Evolutionary conservation across 2,797 vertebrate genomes (phyloP).

Genomic region (Hydrocynus forskahlii): DNA sequence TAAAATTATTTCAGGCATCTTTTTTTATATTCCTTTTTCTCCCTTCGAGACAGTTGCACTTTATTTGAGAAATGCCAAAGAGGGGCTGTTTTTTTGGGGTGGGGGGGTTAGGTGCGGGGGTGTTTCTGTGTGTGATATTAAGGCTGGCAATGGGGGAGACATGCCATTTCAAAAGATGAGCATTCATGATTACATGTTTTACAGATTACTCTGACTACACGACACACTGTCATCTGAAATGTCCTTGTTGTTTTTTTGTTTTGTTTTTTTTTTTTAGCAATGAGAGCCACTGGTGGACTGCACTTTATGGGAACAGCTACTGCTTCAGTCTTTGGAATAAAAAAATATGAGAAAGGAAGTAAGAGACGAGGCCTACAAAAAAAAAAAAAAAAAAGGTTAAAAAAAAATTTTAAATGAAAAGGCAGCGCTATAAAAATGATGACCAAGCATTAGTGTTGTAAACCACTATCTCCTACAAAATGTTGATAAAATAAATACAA

Average conservation of each 20-base stretch:
- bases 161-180: slow-evolving; percentile 64
- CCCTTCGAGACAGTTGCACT: slow-evolving; percentile 15
- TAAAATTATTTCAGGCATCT: slow-evolving; percentile 46
- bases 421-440: slow-evolving; percentile 81
- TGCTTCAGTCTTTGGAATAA: slow-evolving; percentile 84
- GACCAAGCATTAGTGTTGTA: slow-evolving; percentile 85
- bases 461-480: slow-evolving; percentile 86
- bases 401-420: slow-evolving; percentile 58
- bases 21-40: slow-evolving; percentile 21
- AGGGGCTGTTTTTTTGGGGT: slow-evolving; percentile 51
- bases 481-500: slow-evolving; percentile 87
- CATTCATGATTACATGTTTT: slow-evolving; percentile 75
- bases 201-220: slow-evolving; percentile 61
- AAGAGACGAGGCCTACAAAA: slow-evolving; percentile 39
- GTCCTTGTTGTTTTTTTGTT: no score
- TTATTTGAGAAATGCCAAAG: slow-evolving; percentile 46
- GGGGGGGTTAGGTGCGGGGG: slow-evolving; percentile 27
- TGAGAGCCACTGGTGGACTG: slow-evolving; percentile 85
- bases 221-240: slow-evolving; percentile 64
- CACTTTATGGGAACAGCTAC: slow-evolving; percentile 74
- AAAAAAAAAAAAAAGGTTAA: slow-evolving; percentile 47
- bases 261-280: slow-evolving; percentile 66
- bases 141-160: slow-evolving; percentile 77
- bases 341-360: slow-evolving; percentile 62
- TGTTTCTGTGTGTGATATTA: slow-evolving; percentile 67